These are phyloP conservation scores for Lumbricus terrestris DNA, from an alignment of 2,888 invertebrate species.

Conservation along the genomic window DNA sequence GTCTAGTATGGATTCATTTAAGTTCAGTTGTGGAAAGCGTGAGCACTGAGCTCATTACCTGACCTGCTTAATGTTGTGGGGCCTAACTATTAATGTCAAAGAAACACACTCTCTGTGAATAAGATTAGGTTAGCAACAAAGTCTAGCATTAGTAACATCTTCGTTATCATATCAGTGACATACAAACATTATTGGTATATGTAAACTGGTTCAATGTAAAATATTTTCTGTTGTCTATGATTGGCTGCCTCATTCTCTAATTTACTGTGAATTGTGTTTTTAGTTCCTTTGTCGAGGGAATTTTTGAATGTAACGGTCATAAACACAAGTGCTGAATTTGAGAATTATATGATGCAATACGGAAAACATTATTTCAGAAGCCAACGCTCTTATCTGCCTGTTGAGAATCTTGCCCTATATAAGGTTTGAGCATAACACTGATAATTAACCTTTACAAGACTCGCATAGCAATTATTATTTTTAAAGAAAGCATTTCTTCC, in stretches of 20 bases:
- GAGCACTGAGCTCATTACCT: neutral
- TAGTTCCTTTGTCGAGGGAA: neutral
- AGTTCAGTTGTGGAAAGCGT: neutral
- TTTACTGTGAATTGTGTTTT: neutral
- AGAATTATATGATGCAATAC: neutral
- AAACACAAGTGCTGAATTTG: neutral
- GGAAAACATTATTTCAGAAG: constrained; percentile 3
- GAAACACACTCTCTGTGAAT: neutral
- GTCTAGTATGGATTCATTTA: neutral
- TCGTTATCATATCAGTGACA: neutral
- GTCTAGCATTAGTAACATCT: neutral
- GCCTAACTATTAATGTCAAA: neutral
- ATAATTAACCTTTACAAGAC: neutral
- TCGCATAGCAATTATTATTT: neutral
- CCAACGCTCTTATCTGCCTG: neutral
- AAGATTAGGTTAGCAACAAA: neutral
- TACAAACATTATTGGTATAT: neutral
- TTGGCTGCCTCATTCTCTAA: neutral
- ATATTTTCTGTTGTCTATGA: neutral
- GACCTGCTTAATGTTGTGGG: neutral
- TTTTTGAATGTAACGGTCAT: neutral
- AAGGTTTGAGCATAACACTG: neutral
- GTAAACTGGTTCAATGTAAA: neutral
- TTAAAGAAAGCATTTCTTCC: neutral
- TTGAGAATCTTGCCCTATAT: neutral